Percentiles rank a stretch among this genome's conserved stretches.
Conservation (phyloP, 2,113 vertebrate genomes). For the Mus spicilegus region DNA sequence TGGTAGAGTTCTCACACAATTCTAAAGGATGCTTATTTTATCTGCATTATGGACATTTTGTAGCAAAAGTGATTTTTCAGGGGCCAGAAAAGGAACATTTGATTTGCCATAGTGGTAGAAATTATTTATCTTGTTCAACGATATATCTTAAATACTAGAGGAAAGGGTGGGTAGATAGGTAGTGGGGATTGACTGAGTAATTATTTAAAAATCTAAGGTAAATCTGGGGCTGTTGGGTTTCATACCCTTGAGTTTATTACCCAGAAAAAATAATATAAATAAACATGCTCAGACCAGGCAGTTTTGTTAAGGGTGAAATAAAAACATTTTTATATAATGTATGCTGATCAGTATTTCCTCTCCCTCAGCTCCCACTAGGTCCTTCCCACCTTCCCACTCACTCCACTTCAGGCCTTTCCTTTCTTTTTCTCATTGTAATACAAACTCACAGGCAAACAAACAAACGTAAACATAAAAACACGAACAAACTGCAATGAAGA, state of each 20-base stretch:
- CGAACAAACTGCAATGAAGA: not conserved
- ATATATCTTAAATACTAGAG: not conserved
- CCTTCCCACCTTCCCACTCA: not conserved
- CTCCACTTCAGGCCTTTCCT: not conserved
- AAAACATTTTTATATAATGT: not conserved
- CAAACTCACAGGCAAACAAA: not conserved
- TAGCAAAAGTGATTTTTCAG: not conserved
- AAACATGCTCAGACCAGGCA: constrained; percentile 22
- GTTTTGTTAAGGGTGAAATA: not conserved
- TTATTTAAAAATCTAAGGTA: not conserved
- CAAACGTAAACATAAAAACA: not conserved
- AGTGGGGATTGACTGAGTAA: constrained; percentile 39
- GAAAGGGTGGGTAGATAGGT: constrained; percentile 18
- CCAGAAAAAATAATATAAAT: not conserved
- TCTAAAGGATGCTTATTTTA: constrained; percentile 15
- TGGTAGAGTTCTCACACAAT: not conserved
- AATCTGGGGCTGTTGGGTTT: not conserved
- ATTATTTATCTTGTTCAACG: constrained; percentile 31
- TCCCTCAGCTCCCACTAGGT: not conserved
- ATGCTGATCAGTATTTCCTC: not conserved
- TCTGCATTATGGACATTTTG: not conserved
- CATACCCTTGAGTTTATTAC: not conserved
- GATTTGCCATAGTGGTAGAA: not conserved
- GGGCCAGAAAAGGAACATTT: not conserved
- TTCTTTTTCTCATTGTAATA: not conserved